These are phyloP conservation scores for Aegithalos caudatus DNA, from an alignment of 2,113 vertebrate species.

Conservation along the genomic window DNA sequence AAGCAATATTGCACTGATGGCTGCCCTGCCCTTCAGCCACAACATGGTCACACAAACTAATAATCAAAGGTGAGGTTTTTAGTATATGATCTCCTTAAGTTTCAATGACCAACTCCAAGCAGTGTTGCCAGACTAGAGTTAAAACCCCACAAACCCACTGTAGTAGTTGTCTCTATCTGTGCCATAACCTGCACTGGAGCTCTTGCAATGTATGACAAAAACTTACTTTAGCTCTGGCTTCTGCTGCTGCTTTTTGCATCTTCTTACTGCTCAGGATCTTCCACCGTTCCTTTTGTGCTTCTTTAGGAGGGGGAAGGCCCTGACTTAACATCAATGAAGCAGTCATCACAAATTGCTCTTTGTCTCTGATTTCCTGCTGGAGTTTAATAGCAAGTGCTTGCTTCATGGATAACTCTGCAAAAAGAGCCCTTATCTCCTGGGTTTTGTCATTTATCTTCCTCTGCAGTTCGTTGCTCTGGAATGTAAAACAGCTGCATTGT, in stretches of 20 bases:
- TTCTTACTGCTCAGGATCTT: conserved; percentile 73
- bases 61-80: neutral
- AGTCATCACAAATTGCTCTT: conserved; percentile 78
- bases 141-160: neutral
- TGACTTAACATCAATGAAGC: conserved; percentile 77
- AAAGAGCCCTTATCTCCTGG: conserved; percentile 78
- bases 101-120: neutral
- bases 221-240: conserved; percentile 78
- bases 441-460: conserved; percentile 74
- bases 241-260: conserved; percentile 64
- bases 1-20: neutral
- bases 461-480: conserved; percentile 80
- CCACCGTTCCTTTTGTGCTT: conserved; percentile 79
- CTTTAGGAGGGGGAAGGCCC: conserved; percentile 79
- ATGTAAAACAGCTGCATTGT: neutral
- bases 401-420: conserved; percentile 86
- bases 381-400: conserved; percentile 79
- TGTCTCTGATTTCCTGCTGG: conserved; percentile 83
- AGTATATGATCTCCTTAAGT: neutral
- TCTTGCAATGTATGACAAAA: neutral
- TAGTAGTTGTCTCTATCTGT: accelerated
- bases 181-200: neutral
- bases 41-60: neutral
- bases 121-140: neutral
- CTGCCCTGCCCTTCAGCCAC: neutral